These are phyloP conservation scores for Polypedilum pembai DNA, from an alignment of 1,140 invertebrate species.

Conservation along the genomic window DNA sequence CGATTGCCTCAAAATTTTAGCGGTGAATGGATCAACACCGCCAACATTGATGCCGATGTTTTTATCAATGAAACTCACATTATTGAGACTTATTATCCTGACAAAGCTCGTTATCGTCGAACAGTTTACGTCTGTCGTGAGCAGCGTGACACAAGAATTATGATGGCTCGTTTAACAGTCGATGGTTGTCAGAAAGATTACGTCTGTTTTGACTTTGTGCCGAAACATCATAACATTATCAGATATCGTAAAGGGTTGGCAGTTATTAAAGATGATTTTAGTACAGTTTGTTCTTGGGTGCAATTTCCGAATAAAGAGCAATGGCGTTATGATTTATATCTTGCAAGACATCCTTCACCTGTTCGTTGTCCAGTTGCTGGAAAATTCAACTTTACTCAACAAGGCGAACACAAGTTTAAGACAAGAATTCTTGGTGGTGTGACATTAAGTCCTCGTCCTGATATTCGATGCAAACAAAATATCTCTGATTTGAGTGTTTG, in stretches of 20 bases:
- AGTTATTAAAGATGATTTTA: slow-evolving; percentile 81
- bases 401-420: slow-evolving; percentile 77
- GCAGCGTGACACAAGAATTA: slow-evolving; percentile 74
- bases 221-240: slow-evolving; percentile 92
- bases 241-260: slow-evolving; percentile 81
- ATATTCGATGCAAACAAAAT: slow-evolving; percentile 86
- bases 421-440: slow-evolving; percentile 91
- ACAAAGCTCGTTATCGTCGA: slow-evolving; percentile 75
- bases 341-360: slow-evolving; percentile 85
- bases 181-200: slow-evolving; percentile 98
- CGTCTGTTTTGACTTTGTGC: slow-evolving; percentile 93
- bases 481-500: slow-evolving; percentile 93
- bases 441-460: slow-evolving; percentile 83
- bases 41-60: slow-evolving; percentile 90
- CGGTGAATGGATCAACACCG: slow-evolving; percentile 94
- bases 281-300: slow-evolving; percentile 89
- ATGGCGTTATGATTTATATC: slow-evolving; percentile 83
- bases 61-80: slow-evolving; percentile 94
- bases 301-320: slow-evolving; percentile 76
- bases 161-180: slow-evolving; percentile 92
- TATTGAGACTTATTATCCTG: slow-evolving; percentile 88
- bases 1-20: slow-evolving; percentile 87
- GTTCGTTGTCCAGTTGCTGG: slow-evolving; percentile 93
- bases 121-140: slow-evolving; percentile 94
- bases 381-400: slow-evolving; percentile 89